These are phyloP conservation scores for Erannis defoliaria DNA, from an alignment of 2,888 invertebrate genomes.

Conservation along the genomic window DNA sequence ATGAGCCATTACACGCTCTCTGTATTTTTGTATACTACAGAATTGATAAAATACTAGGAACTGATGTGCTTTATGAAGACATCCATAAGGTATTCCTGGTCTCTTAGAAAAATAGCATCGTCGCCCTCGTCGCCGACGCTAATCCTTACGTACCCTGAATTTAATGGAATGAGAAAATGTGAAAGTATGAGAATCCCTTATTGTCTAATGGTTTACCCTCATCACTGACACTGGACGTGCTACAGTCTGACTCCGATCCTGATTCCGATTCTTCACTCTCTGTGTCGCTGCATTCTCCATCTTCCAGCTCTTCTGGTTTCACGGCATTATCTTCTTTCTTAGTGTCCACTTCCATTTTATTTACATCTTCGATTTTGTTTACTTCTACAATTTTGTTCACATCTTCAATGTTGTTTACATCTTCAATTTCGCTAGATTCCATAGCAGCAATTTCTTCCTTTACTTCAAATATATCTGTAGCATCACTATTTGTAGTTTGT, in stretches of 20 bases:
- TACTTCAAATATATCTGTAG: slow-evolving; percentile 19
- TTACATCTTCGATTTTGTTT: not conserved
- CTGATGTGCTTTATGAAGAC: no score
- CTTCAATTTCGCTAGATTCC: not conserved
- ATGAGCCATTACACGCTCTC: no score
- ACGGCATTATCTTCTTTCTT: slow-evolving; percentile 38
- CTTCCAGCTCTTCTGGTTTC: slow-evolving; percentile 71
- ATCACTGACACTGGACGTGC: slow-evolving; percentile 77
- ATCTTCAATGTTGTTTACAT: slow-evolving; percentile 23
- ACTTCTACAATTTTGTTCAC: not conserved
- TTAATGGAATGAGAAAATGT: not conserved
- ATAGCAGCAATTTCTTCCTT: not conserved
- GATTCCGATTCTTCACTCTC: slow-evolving; percentile 57
- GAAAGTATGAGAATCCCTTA: not conserved
- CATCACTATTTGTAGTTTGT: not conserved
- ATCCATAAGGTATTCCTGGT: no score
- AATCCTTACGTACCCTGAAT: not conserved
- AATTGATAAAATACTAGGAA: no score
- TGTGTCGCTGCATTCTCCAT: slow-evolving; percentile 89
- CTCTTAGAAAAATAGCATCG: no score
- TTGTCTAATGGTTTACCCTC: slow-evolving; percentile 67
- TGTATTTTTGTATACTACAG: no score
- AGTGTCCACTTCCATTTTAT: not conserved
- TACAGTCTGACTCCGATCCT: slow-evolving; percentile 65
- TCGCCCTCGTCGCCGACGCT: no score